Conservation (phyloP, 2,113 vertebrate species). For the Megaceryle torquata region DNA sequence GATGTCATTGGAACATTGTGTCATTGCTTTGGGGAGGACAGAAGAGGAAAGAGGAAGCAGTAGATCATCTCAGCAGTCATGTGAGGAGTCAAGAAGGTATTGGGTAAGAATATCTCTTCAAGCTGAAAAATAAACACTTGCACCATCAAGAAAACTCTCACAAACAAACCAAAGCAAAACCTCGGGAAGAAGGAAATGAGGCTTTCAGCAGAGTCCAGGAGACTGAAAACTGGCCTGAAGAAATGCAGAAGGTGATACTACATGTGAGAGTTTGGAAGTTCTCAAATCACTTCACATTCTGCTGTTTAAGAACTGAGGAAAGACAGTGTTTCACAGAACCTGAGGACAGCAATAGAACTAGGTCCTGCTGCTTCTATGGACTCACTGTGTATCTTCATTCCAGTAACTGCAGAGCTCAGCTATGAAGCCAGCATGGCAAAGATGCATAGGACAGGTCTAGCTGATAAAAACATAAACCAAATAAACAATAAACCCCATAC, state of each 20-base stretch:
- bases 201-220: neutral
- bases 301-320: neutral
- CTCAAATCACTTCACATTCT: neutral
- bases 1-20: neutral
- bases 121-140: neutral
- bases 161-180: neutral
- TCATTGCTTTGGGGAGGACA: neutral
- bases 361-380: neutral
- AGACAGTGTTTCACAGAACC: neutral
- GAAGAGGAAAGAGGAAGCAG: neutral
- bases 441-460: neutral
- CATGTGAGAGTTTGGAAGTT: neutral
- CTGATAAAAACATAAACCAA: neutral
- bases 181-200: neutral
- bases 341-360: neutral
- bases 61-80: neutral
- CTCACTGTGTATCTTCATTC: neutral
- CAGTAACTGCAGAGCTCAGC: neutral
- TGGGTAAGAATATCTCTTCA: neutral
- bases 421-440: neutral
- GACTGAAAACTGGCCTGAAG: neutral
- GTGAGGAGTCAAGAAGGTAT: neutral
- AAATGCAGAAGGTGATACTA: neutral
- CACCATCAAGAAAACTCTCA: neutral
- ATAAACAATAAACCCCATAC: too few species aligned